phyloP scores from a whole-genome alignment of 2,888 invertebrate genomes.

The Tanypteryx hageni region DNA sequence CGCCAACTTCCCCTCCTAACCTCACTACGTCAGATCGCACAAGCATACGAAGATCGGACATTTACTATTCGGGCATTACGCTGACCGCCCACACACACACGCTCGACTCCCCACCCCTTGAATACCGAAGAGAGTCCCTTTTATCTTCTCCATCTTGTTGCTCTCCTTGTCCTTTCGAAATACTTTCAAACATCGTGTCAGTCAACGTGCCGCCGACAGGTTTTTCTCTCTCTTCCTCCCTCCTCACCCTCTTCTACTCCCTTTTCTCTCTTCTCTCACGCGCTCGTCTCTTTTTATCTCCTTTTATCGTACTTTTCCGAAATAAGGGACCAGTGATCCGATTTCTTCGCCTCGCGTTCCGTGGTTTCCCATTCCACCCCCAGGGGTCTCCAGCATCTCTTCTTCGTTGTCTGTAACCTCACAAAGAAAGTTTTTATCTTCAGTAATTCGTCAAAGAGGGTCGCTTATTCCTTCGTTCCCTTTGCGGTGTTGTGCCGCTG shows the following conservation, averaged over 20 bases:
- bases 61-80: too few species aligned
- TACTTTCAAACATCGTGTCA: neutral
- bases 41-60: too few species aligned
- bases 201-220: neutral
- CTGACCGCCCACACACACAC: neutral
- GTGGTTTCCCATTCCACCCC: neutral
- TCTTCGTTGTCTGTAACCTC: neutral
- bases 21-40: neutral
- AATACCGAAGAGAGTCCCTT: neutral
- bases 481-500: neutral
- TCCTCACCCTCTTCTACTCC: neutral
- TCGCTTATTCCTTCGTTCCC: conserved; percentile 20
- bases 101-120: neutral
- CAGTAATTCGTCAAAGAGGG: conserved; percentile 27
- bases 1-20: neutral
- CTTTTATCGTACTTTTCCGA: neutral
- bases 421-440: conserved; percentile 26
- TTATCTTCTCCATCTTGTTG: neutral
- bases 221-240: neutral
- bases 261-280: too few species aligned
- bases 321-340: neutral
- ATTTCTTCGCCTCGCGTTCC: neutral
- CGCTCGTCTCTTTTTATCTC: neutral
- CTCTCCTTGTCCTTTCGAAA: too few species aligned
- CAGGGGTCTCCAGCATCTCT: neutral